Base-by-base conservation (phyloP, 2,888 invertebrate genomes). In the Drosophila anomelani region DNA sequence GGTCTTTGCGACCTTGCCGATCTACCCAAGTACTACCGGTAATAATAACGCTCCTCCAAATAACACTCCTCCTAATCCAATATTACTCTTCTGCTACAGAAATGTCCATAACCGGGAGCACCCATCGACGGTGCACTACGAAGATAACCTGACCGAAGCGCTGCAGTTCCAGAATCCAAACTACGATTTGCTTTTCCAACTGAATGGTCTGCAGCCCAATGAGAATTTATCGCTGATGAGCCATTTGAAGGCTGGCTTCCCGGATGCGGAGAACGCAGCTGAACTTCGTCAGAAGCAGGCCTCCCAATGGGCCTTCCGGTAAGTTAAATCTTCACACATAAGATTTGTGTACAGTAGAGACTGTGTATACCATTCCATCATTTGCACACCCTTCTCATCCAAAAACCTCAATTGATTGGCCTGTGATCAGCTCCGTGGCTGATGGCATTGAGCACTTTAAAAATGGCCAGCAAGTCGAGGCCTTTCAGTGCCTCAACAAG, bases 361-460 rank as follows among this genome's bases (percentile, higher is more conserved):
- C 36, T 53, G 54, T 58, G 75, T 62, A 38, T 34, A 17, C 29
- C 62, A 62, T 71, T 61, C 71, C 71, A 73, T 58, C 47, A 67
- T 66, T 67, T 57, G 57, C 56, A 55, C 55, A 66, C 56, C 67
- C 47, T 36, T 38, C 41, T 34, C 47, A 51, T n/a, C 15, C 34
- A 4, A 64, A 29, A 66, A 34, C 32, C 12, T 26, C 34, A 34
- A 23, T 41, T 39, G 47, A 47, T 55, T 55, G 46, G 29, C 38
- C 62, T 20, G 13, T 20, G 13, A 49, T 80, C 83, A 93, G 92
- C 70, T 96, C 96, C 90, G 98, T 98, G 29, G 97, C 98, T n/a
- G 97, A 98, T 92, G 98, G 98, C 29, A 98, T 98, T 87, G 96
- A 97, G 90, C 96, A 97, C 93, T 98, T 98, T 93, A 98, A 98